phyloP scores from a whole-genome alignment of 2,113 vertebrate species.

The Amia ocellicauda region DNA sequence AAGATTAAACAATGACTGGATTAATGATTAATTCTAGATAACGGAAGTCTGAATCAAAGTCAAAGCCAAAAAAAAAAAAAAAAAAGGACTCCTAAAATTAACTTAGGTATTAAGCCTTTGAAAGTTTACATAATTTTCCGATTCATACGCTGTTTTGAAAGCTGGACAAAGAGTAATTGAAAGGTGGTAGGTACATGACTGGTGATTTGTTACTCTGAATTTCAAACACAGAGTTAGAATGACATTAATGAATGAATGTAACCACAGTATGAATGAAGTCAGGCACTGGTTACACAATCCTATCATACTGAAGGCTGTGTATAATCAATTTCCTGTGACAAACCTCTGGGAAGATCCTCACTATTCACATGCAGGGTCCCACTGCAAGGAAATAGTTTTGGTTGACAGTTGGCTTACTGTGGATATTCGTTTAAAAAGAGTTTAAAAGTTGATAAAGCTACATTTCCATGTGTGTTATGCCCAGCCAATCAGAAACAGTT shows the following conservation, averaged over 20 bases:
- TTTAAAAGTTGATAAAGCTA: slow-evolving; percentile 21
- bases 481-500: slow-evolving; percentile 5
- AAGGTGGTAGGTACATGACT: neutral
- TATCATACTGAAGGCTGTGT: slow-evolving; percentile 44
- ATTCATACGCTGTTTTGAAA: no score
- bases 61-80: no score
- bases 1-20: no score
- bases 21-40: no score
- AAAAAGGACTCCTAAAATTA: no score
- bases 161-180: no score
- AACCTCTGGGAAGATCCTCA: slow-evolving; percentile 55
- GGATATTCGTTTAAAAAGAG: slow-evolving; percentile 4
- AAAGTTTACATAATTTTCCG: no score
- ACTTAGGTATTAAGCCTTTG: no score
- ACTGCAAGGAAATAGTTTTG: slow-evolving; percentile 30
- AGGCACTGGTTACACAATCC: slow-evolving; percentile 55
- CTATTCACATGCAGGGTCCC: slow-evolving; percentile 47
- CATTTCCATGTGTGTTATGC: slow-evolving; percentile 1
- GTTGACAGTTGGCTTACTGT: neutral
- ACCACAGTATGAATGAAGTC: slow-evolving; percentile 42
- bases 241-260: no score
- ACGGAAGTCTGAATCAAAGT: no score
- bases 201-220: neutral
- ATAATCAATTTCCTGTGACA: slow-evolving; percentile 64
- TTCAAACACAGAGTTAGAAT: no score